Conservation (phyloP, 1,140 invertebrate genomes). For the Radopholus similis region DNA sequence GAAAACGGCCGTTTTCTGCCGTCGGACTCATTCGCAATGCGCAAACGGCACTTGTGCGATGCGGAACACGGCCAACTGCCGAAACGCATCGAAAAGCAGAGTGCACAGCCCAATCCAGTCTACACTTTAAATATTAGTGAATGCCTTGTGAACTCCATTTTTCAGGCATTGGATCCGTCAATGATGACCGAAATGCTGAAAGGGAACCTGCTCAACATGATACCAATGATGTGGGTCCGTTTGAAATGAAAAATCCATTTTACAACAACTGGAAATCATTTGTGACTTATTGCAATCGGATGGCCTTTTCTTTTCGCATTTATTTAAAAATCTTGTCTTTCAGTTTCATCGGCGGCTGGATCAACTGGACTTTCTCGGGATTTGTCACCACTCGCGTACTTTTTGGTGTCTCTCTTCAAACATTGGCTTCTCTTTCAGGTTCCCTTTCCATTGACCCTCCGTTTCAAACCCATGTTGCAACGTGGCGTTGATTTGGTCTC, state of each 20-base stretch:
- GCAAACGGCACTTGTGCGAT: constrained; percentile 91
- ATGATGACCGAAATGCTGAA: constrained; percentile 75
- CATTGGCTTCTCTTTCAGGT: constrained; percentile 65
- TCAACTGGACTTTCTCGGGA: constrained; percentile 99
- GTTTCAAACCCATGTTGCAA: constrained; percentile 99
- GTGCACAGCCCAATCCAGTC: constrained; percentile 67
- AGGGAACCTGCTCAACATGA: constrained; percentile 45
- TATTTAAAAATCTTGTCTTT: not conserved
- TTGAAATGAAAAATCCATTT: too few species aligned
- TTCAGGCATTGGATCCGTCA: constrained; percentile 71
- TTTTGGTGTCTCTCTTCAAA: not conserved
- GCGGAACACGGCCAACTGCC: constrained; percentile 86
- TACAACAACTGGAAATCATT: too few species aligned
- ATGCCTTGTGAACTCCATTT: not conserved
- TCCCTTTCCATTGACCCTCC: constrained; percentile 91
- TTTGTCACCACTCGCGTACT: constrained; percentile 84
- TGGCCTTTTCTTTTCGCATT: not conserved
- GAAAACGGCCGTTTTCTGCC: constrained; percentile 97
- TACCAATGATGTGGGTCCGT: constrained; percentile 36
- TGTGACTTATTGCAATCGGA: too few species aligned
- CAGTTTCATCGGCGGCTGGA: constrained; percentile 73
- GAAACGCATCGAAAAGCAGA: constrained; percentile 80
- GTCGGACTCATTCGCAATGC: constrained; percentile 86
- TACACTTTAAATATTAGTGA: not conserved
- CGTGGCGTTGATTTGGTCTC: constrained; percentile 89